phyloP scores from a whole-genome alignment of 2,888 invertebrate species.

The Chaitophorus viminalis region DNA sequence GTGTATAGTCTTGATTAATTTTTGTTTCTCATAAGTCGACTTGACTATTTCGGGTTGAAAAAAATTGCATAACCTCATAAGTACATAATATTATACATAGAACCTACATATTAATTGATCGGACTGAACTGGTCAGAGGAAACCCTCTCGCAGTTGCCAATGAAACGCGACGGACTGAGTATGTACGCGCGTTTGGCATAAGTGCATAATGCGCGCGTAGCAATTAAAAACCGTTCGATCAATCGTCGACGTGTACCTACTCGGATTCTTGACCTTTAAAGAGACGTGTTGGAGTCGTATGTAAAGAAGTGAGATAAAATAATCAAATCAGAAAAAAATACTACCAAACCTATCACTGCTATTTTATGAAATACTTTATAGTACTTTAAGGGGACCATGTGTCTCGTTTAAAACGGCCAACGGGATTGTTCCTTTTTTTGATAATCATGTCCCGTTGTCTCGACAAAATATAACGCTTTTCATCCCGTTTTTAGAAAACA shows the following conservation, averaged over 20 bases:
- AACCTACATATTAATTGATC: background rate
- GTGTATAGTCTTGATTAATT: too few species aligned
- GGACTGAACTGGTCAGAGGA: background rate
- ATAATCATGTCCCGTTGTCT: too few species aligned
- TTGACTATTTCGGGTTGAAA: too few species aligned
- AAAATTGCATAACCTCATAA: too few species aligned
- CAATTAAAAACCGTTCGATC: constrained; percentile 59
- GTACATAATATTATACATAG: background rate
- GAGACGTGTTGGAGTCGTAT: constrained; percentile 12
- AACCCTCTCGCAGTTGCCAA: background rate
- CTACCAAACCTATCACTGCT: too few species aligned
- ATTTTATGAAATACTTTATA: too few species aligned
- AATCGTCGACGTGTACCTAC: constrained; percentile 34
- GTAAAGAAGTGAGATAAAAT: background rate
- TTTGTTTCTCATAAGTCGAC: too few species aligned
- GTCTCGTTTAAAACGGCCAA: too few species aligned
- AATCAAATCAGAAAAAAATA: background rate
- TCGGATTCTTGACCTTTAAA: constrained; percentile 55
- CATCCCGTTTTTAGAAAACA: too few species aligned
- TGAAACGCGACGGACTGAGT: background rate
- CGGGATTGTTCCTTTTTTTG: too few species aligned
- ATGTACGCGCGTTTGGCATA: constrained; percentile 36
- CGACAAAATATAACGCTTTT: too few species aligned
- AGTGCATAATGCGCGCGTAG: background rate
- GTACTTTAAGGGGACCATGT: too few species aligned